Percentiles rank a stretch among this genome's conserved stretches.
Evolutionary conservation across 2,113 vertebrate genomes (phyloP).

Genomic region (Marmota monax): DNA sequence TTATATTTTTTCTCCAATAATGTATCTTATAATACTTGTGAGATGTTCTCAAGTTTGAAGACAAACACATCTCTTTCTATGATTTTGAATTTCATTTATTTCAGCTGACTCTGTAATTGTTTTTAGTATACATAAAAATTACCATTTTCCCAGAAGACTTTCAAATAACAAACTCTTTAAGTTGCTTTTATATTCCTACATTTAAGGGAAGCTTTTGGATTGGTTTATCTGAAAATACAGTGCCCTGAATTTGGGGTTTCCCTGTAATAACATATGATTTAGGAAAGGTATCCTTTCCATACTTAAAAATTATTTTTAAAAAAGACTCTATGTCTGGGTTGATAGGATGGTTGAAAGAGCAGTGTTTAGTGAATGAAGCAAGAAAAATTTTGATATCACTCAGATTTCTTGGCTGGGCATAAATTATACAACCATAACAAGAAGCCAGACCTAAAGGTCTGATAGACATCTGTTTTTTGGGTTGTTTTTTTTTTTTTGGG

Average conservation of each 20-base stretch:
- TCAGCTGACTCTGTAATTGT: neutral
- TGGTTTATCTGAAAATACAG: constrained; percentile 7
- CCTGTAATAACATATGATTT: neutral
- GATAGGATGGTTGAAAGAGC: neutral
- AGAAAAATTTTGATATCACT: neutral
- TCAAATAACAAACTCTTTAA: neutral
- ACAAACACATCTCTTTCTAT: neutral
- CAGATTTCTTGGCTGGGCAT: neutral
- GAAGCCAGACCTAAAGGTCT: neutral
- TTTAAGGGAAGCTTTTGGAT: neutral
- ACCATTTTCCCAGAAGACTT: neutral
- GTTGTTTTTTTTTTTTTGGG: too few species aligned
- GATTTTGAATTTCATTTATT: constrained; percentile 34
- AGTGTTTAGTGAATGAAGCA: neutral
- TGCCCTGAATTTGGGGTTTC: neutral
- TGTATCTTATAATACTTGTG: neutral
- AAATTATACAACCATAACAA: neutral
- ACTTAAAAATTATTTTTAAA: too few species aligned
- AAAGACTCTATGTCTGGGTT: neutral
- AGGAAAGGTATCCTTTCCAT: neutral
- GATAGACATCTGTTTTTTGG: neutral
- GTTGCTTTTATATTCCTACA: neutral
- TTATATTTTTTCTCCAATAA: neutral
- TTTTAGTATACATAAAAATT: neutral
- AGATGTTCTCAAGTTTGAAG: neutral